phyloP scores from a whole-genome alignment of 2,113 vertebrate species.

The Archocentrus centrarchus region DNA sequence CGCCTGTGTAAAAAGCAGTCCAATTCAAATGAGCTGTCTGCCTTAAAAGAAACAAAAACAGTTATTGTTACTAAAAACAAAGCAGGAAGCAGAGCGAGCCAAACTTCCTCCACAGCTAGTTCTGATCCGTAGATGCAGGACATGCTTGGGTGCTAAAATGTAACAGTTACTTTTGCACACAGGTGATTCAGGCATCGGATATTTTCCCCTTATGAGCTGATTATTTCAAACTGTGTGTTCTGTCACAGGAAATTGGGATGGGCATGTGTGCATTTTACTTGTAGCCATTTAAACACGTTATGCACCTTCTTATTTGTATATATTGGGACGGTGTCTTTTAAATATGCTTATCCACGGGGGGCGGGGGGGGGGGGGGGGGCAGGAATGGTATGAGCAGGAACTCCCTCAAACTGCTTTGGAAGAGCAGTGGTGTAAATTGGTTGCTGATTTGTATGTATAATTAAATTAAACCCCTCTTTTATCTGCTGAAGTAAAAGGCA shows the following conservation, averaged over 20 bases:
- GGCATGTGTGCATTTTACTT: neutral
- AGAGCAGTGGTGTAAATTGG: neutral
- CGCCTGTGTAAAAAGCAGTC: neutral
- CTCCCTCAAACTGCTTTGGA: neutral
- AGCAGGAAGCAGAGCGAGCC: neutral
- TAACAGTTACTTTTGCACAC: neutral
- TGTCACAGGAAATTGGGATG: neutral
- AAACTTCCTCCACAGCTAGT: neutral
- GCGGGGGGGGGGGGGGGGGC: neutral
- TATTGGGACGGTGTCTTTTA: neutral
- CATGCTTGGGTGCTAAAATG: neutral
- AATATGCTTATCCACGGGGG: neutral
- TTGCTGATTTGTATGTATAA: neutral
- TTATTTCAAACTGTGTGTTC: neutral
- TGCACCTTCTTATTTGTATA: neutral
- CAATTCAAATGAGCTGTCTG: neutral
- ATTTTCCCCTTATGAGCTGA: neutral
- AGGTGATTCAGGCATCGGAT: neutral
- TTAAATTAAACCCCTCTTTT: neutral
- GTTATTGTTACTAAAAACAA: neutral
- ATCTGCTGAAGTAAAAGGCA: neutral
- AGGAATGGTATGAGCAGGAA: neutral
- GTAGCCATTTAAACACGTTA: neutral
- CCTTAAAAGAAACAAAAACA: neutral
- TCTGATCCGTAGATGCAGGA: neutral